These are phyloP conservation scores for Callipepla californica DNA, from an alignment of 2,113 vertebrate genomes.

Conservation along the genomic window DNA sequence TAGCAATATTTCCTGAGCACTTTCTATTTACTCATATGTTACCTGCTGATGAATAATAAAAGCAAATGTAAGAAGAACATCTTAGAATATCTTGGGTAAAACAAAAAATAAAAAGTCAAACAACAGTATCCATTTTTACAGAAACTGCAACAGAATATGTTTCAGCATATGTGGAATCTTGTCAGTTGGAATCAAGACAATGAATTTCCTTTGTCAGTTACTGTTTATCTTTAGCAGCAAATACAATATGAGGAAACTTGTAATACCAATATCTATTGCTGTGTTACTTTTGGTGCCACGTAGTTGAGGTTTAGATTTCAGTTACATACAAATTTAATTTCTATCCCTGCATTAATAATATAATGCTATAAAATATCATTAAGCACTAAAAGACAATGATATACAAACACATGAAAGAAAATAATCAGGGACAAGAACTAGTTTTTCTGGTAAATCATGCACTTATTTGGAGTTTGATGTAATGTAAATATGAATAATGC, in stretches of 20 bases:
- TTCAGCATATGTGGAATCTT: neutral
- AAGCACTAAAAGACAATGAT: constrained; percentile 44
- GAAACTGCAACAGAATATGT: neutral
- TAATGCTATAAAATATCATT: constrained; percentile 56
- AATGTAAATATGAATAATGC: constrained; percentile 15
- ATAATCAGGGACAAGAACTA: constrained; percentile 9
- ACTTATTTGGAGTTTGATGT: neutral
- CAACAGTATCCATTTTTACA: neutral
- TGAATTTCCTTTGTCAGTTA: neutral
- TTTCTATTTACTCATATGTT: neutral
- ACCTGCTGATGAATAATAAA: neutral
- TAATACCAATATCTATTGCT: neutral
- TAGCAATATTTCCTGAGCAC: neutral
- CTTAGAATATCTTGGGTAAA: neutral
- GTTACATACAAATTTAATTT: constrained; percentile 9
- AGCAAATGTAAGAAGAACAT: neutral
- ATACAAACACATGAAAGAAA: constrained; percentile 48
- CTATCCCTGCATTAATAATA: constrained; percentile 30
- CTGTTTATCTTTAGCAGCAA: constrained; percentile 14
- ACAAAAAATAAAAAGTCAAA: neutral
- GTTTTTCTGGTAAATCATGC: constrained; percentile 34
- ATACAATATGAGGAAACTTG: constrained; percentile 38
- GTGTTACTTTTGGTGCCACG: neutral
- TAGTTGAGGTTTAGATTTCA: constrained; percentile 6
- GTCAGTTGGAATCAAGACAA: neutral